Conservation (phyloP, 1,140 invertebrate species). For the Solenopsis fugax region DNA sequence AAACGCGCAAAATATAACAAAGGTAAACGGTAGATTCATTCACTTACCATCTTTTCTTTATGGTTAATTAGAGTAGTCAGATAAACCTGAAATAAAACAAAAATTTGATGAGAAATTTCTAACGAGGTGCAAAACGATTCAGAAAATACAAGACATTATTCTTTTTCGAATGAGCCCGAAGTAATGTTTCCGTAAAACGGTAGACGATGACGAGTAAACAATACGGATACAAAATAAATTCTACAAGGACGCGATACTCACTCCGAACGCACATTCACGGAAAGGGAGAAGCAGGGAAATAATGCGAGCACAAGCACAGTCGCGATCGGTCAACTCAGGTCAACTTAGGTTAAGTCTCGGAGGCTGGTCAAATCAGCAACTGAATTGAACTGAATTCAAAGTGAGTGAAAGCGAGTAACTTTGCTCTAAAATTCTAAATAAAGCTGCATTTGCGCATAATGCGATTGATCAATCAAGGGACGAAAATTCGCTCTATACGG, state of each 20-base stretch:
- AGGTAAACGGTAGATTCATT: background rate
- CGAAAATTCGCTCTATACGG: background rate
- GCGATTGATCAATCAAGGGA: too few relatives aligned
- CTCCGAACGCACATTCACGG: background rate
- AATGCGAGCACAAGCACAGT: too few relatives aligned
- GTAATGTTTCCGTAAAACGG: background rate
- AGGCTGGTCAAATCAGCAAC: background rate
- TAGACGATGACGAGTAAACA: background rate
- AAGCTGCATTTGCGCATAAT: too few relatives aligned
- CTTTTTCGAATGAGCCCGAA: background rate
- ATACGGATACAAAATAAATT: constrained; percentile 1
- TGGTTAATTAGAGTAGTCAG: background rate
- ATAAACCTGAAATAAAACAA: background rate
- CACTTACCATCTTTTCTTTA: constrained; percentile 34
- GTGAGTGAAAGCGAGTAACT: background rate
- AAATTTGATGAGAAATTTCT: background rate
- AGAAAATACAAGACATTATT: background rate
- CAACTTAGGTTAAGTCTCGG: background rate
- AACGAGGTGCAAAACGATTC: background rate
- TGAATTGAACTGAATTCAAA: constrained; percentile 4
- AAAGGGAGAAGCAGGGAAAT: too few relatives aligned
- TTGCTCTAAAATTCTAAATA: too few relatives aligned
- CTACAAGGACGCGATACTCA: background rate
- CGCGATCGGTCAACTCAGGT: background rate
- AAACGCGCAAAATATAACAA: background rate